Percentiles rank a stretch among this genome's conserved stretches.
phyloP scores from a whole-genome alignment of 2,888 invertebrate species.

The Scrobipalpa costella region DNA sequence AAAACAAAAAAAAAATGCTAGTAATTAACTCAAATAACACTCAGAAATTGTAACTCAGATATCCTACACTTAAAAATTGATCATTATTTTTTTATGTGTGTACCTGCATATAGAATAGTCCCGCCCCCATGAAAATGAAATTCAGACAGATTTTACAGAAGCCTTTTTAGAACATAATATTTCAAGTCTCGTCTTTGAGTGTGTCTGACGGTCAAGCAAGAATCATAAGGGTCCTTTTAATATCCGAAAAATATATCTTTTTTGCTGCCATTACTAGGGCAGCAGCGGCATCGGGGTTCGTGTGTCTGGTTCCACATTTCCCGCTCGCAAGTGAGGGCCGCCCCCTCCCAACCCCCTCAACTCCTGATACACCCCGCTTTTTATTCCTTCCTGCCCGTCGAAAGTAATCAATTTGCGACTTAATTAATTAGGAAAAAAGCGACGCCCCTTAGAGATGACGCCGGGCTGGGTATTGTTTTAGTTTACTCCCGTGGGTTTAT shows the following conservation, averaged over 20 bases:
- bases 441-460: constrained; percentile 41
- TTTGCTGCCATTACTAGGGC: constrained; percentile 62
- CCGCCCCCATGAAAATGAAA: no score
- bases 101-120: no score
- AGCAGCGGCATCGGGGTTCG: constrained; percentile 77
- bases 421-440: constrained; percentile 79
- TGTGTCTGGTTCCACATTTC: constrained; percentile 82
- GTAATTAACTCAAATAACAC: no score
- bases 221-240: constrained; percentile 24
- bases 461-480: constrained; percentile 13
- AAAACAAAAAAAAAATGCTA: no score
- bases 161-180: background rate
- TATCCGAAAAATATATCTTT: constrained; percentile 30
- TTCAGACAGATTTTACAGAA: no score
- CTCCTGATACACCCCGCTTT: constrained; percentile 68
- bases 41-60: no score
- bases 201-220: background rate
- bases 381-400: constrained; percentile 76
- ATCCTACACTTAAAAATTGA: no score
- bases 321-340: constrained; percentile 72
- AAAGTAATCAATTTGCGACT: constrained; percentile 81
- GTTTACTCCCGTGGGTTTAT: background rate
- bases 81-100: no score
- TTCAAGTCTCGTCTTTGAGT: background rate
- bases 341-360: constrained; percentile 57